Evolutionary conservation across 1,140 invertebrate genomes (phyloP), one percentile per base, ranked within the genome.

Genomic region (roundworm (Caenorhabditis elegans)): DNA sequence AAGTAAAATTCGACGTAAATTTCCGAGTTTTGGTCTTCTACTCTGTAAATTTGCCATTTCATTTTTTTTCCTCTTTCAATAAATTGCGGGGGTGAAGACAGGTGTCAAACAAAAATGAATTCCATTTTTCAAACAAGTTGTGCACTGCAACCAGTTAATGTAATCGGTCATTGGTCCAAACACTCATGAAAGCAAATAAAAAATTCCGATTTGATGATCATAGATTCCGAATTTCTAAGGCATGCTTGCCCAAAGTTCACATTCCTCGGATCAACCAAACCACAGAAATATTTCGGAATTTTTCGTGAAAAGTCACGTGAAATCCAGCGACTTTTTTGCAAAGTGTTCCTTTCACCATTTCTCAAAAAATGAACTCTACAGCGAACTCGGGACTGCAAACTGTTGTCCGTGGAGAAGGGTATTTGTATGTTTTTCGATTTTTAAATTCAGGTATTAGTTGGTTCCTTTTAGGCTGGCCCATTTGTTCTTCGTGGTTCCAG

Each of bases 91-190:
- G 60, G 60, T 26, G 60, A 24, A 17, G 34, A 28, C 24, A 60
- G 60, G 60, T 70, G 60, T 70, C 60, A 70, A 70, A 70, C 60
- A 70, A 5, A n/a, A n/a, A n/a, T n/a, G n/a, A n/a, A n/a, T n/a
- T 53, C 43, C 43, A 6, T 17, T 22, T 39, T 70, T 70, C 60
- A 43, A 39, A 70, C 34, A 70, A 22, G 60, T 19, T 17, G 13
- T 49, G n/a, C 5, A 0, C 39, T 43, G 5, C 39, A 43, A 8
- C 6, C 6, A 5, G 5, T 15, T 43, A 70, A 70, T 70, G 60
- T 3, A 39, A 36, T 70, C 60, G 60, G 31, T 70, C 60, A 70
- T 70, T 70, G 60, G 22, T 34, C 60, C 17, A 31, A 2, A 19
- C 11, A 5, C 31, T n/a, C n/a, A 70, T 22, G 5, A 39, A 70